Conservation (phyloP, 1,140 invertebrate genomes). For the Papilio aristodemus region DNA sequence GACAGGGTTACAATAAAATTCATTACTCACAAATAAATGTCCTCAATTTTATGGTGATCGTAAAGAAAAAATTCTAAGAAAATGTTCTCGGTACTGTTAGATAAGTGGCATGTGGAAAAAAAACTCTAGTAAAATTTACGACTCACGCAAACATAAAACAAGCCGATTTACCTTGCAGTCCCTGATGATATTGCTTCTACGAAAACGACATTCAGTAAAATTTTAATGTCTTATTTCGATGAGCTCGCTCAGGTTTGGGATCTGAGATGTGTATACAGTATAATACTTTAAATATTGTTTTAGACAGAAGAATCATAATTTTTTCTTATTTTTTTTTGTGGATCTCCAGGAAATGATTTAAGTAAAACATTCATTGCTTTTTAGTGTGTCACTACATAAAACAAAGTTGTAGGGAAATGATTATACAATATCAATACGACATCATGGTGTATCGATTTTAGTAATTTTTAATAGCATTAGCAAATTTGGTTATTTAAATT, state of each 20-base stretch:
- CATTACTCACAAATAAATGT: conserved; percentile 29
- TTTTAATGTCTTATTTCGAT: conserved; percentile 30
- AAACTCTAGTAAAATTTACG: conserved; percentile 30
- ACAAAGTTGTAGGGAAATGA: no score
- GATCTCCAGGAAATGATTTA: no score
- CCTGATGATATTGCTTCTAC: conserved; percentile 23
- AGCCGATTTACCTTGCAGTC: conserved; percentile 24
- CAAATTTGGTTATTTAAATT: no score
- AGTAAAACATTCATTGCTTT: no score
- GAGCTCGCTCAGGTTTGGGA: conserved; percentile 9
- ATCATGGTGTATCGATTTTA: no score
- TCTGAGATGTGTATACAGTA: conserved; percentile 6
- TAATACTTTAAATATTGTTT: neutral
- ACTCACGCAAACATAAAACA: conserved; percentile 30
- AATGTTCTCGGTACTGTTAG: conserved; percentile 31
- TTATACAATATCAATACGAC: no score
- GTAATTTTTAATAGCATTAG: no score
- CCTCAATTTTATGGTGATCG: conserved; percentile 28
- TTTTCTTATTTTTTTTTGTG: no score
- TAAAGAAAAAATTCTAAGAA: conserved; percentile 30
- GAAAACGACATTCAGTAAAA: conserved; percentile 24
- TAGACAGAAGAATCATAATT: neutral
- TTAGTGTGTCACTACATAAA: no score
- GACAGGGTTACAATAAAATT: conserved; percentile 29
- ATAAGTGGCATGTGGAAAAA: conserved; percentile 30